These are phyloP conservation scores for Gouania willdenowi DNA, from an alignment of 2,797 vertebrate species.

Conservation along the genomic window DNA sequence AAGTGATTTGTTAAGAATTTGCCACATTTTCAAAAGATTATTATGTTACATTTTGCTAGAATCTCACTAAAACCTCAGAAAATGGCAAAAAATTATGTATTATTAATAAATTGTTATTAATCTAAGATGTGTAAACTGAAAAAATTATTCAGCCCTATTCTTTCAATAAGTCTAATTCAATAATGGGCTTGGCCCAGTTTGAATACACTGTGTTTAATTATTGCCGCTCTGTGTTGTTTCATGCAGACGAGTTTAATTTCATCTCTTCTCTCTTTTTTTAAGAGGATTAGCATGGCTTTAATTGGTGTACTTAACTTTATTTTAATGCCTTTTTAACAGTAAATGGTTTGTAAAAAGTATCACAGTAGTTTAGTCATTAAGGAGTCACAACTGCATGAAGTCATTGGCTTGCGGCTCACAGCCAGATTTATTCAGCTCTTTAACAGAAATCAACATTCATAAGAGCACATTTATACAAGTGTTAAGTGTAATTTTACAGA, in stretches of 20 bases:
- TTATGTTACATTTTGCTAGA: no score
- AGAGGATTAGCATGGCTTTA: slow-evolving; percentile 42
- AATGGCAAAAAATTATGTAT: no score
- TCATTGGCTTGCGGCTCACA: slow-evolving; percentile 17
- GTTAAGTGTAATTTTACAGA: no score
- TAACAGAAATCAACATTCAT: background rate
- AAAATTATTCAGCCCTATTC: slow-evolving; percentile 14
- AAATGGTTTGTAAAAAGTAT: slow-evolving; percentile 44
- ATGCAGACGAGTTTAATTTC: slow-evolving; percentile 46
- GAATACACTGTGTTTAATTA: slow-evolving; percentile 42
- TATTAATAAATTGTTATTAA: no score
- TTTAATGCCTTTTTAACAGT: slow-evolving; percentile 41
- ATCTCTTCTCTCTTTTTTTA: slow-evolving; percentile 46
- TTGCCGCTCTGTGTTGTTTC: slow-evolving; percentile 39
- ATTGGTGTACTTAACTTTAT: slow-evolving; percentile 33
- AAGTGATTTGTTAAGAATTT: no score
- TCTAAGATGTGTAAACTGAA: slow-evolving; percentile 28
- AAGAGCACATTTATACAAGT: background rate
- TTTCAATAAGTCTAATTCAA: slow-evolving; percentile 38
- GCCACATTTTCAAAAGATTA: no score
- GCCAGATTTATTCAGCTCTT: slow-evolving; percentile 18
- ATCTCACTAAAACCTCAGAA: no score
- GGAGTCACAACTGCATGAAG: slow-evolving; percentile 30
- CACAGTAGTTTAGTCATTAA: slow-evolving; percentile 36
- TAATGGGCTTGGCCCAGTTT: slow-evolving; percentile 40